Percentiles rank a stretch among this genome's conserved stretches.
Conservation (phyloP, 2,888 invertebrate species). For the Rhingia campestris region DNA sequence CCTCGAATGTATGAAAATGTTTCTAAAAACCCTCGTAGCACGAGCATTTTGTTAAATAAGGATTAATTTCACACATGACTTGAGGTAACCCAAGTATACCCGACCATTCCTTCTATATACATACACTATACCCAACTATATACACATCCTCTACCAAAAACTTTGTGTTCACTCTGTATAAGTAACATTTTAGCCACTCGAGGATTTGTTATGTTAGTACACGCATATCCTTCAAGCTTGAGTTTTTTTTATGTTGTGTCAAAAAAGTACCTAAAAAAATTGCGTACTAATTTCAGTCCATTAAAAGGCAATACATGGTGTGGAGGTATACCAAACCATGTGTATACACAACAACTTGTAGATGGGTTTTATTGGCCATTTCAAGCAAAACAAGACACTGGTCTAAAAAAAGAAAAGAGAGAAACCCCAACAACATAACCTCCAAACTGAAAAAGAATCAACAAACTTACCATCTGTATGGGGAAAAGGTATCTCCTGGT, state of each 20-base stretch:
- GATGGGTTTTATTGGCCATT: conserved; percentile 16
- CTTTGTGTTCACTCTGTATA: conserved; percentile 13
- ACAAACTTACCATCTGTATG: conserved; percentile 46
- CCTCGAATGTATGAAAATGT: background rate
- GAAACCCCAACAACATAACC: too few species aligned
- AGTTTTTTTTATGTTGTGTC: conserved; percentile 1
- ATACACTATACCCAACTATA: conserved; percentile 6
- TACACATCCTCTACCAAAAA: conserved; percentile 20
- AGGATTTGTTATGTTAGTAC: background rate
- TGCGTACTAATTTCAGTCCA: conserved; percentile 55
- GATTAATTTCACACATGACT: conserved; percentile 61
- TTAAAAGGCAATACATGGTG: conserved; percentile 2
- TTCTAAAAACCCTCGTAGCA: background rate
- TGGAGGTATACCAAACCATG: background rate
- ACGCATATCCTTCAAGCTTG: conserved; percentile 44
- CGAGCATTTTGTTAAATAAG: conserved; percentile 44
- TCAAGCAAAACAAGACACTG: conserved; percentile 33
- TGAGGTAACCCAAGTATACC: conserved; percentile 14
- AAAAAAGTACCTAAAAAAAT: conserved; percentile 25
- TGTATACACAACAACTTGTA: conserved; percentile 63
- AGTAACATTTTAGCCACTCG: conserved; percentile 7
- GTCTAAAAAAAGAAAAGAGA: conserved; percentile 31
- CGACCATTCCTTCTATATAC: background rate
- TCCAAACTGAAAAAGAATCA: conserved; percentile 12
- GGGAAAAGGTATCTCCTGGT: conserved; percentile 20